Base-by-base conservation (phyloP, 92 coral and sea anemone species). In the Phenganax marumi region DNA sequence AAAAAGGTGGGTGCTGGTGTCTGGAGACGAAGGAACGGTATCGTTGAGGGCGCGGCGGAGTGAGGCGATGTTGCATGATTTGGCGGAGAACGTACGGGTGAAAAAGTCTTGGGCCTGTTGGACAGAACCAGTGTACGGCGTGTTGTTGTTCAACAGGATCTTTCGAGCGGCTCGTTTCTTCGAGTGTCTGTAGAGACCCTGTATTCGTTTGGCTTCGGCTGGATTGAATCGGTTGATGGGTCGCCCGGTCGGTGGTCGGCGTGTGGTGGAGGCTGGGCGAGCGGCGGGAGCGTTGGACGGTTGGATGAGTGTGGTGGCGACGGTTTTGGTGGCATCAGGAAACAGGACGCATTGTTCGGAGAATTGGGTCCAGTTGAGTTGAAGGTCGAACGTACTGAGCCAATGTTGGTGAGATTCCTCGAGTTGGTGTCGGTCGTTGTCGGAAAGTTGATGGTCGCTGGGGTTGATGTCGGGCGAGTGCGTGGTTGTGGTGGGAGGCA, bases 181-280 rank as follows among this genome's bases (percentile, higher is more conserved):
- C 25, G 79, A 74, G 39, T 74, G 64, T 10, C 77, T 23, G 77
- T 72, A 72, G 7, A 72, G 54, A 7, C 77, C 77, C 51, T 72
- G 77, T 8, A 72, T 72, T 3, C 77, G 61, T 74, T 51, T 49
- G 64, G 79, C 79, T 46, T 74, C 79, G 62, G 64, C 57, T 49
- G 79, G 79, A 19, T 74, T 74, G 79, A 33, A 74, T 5, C 57
- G 79, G 49, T 51, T 33, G 79, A 51, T 46, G 57, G 79, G 79
- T 74, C 79, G 79, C 25, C 62, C 62, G 61, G 22, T 51, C 64
- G 61, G 79, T 26, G 79, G 79, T 74, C 62, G 79, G 64, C 62
- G 64, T 74, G n/a, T n/a, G n/a, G n/a, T n/a, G n/a, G n/a, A n/a
- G n/a, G n/a, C n/a, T n/a, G n/a, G n/a, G n/a, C n/a, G n/a, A 50